phyloP scores from a whole-genome alignment of 2,888 invertebrate genomes.

The Teinopalpus imperialis region DNA sequence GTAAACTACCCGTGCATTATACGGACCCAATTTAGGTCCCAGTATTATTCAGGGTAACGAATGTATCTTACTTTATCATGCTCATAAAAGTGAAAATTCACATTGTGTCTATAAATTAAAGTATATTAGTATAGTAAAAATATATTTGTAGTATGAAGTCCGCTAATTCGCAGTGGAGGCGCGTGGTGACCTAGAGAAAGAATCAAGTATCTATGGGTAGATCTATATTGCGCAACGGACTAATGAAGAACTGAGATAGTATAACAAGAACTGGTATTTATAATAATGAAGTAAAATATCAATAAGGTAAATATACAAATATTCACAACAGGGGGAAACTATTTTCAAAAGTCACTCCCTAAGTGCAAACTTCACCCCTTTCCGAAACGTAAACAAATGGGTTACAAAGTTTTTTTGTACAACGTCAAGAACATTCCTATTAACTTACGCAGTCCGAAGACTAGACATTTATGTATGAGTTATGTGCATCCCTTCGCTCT shows the following conservation, averaged over 20 bases:
- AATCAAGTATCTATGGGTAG: too few species aligned
- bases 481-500: constrained; percentile 24
- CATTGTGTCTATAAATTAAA: too few species aligned
- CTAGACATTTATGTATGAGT: constrained; percentile 21
- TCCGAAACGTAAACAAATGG: neutral
- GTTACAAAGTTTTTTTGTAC: constrained; percentile 5
- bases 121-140: too few species aligned
- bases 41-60: constrained; percentile 29
- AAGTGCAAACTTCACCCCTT: too few species aligned
- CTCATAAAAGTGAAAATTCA: neutral
- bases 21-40: constrained; percentile 31
- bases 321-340: neutral
- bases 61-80: constrained; percentile 12
- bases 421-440: constrained; percentile 16
- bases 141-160: too few species aligned
- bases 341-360: neutral
- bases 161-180: too few species aligned
- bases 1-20: constrained; percentile 35
- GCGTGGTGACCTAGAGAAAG: too few species aligned
- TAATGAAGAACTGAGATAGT: too few species aligned
- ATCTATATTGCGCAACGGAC: too few species aligned
- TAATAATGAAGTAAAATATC: too few species aligned
- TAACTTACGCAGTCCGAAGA: constrained; percentile 17
- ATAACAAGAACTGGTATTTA: too few species aligned
- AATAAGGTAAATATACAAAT: too few species aligned